Evolutionary conservation across 1,140 invertebrate genomes (phyloP).

Genomic region (Pteromalus puparum): DNA sequence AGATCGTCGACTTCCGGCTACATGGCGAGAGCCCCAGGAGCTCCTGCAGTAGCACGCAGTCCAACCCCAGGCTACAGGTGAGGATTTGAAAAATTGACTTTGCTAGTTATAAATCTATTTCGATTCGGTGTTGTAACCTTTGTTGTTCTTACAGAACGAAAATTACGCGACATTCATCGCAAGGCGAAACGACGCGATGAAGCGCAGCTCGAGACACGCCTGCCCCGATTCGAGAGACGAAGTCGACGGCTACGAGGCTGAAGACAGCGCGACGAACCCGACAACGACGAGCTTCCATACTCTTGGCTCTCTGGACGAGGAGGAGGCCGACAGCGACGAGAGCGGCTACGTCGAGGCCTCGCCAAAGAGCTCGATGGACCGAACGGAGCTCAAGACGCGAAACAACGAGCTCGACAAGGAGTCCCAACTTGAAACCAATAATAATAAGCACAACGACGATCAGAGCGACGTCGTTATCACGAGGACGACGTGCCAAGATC

Average conservation of each 20-base stretch:
- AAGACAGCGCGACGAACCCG: constrained; percentile 53
- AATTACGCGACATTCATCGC: constrained; percentile 37
- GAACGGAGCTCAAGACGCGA: constrained; percentile 56
- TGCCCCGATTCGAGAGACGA: constrained; percentile 57
- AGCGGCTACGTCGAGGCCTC: constrained; percentile 77
- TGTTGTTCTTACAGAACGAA: constrained; percentile 30
- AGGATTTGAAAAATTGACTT: neutral
- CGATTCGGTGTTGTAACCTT: no score
- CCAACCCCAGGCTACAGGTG: constrained; percentile 35
- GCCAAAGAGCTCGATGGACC: constrained; percentile 66
- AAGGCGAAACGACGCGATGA: constrained; percentile 53
- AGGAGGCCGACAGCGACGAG: constrained; percentile 75
- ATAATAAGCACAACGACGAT: constrained; percentile 29
- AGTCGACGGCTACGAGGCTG: constrained; percentile 56
- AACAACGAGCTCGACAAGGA: constrained; percentile 58
- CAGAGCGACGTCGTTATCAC: neutral
- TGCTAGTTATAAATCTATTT: no score
- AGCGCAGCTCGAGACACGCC: constrained; percentile 35
- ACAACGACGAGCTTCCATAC: constrained; percentile 56
- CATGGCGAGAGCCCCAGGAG: constrained; percentile 65
- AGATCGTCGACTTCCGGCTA: constrained; percentile 72
- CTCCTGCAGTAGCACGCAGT: neutral
- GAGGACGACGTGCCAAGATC: constrained; percentile 39
- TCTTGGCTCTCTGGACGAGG: constrained; percentile 64
- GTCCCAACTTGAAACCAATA: neutral